A percentile compares a stretch with the other conserved stretches of the same genome.
phyloP scores from a whole-genome alignment of 1,140 invertebrate genomes.

The Dendrolimus punctatus region DNA sequence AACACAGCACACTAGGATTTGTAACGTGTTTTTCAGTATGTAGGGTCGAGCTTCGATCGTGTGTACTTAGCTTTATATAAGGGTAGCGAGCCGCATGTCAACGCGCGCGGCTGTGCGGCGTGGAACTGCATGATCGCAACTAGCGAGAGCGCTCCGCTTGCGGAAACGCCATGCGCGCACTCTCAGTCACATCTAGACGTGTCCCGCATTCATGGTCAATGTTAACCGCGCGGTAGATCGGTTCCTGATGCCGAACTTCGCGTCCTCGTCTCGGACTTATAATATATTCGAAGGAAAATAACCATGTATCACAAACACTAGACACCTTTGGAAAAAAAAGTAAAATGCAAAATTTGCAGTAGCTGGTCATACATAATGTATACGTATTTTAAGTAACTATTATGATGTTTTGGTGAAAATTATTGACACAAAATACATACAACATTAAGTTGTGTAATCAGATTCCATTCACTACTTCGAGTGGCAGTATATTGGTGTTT shows the following conservation, averaged over 20 bases:
- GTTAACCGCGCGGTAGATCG: constrained; percentile 27
- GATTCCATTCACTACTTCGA: too few species aligned
- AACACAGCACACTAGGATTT: constrained; percentile 28
- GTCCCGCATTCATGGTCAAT: constrained; percentile 53
- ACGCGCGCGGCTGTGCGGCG: constrained; percentile 36
- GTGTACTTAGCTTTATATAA: constrained; percentile 22
- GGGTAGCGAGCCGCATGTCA: constrained; percentile 37
- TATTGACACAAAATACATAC: too few species aligned
- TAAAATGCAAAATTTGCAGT: too few species aligned
- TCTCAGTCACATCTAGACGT: constrained; percentile 23
- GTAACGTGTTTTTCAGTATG: constrained; percentile 7
- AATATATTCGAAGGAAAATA: too few species aligned
- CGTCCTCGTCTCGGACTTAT: background rate
- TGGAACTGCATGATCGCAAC: constrained; percentile 33
- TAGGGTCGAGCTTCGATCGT: constrained; percentile 16
- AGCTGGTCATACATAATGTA: too few species aligned
- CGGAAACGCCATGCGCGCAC: constrained; percentile 45
- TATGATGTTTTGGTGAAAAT: too few species aligned
- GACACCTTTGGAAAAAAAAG: too few species aligned
- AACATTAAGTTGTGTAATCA: too few species aligned
- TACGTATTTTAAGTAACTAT: too few species aligned
- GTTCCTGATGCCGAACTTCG: constrained; percentile 18
- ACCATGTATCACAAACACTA: too few species aligned
- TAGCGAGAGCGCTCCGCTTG: constrained; percentile 13
- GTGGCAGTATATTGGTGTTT: too few species aligned